Evolutionary conservation across 1,140 invertebrate species (phyloP), one percentile per base, ranked within the genome.

Genomic region (Caenorhabditis tropicalis): DNA sequence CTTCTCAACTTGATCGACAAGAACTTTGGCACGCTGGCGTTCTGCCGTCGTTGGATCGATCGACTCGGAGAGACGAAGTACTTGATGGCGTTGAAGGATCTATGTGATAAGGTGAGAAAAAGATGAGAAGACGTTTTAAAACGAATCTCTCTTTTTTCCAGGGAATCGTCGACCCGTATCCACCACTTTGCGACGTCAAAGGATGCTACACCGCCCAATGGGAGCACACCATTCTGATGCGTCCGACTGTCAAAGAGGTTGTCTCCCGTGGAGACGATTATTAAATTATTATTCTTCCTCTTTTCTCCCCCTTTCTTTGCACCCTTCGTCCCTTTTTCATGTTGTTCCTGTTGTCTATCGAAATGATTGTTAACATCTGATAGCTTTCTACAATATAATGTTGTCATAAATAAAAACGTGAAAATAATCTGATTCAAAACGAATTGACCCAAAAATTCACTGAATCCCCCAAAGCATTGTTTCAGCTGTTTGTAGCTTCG

Each of bases 201-300:
- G 98, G 98, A 83, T 97, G 95, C 91, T 99, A 99, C 92, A 99
- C 98, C 0, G 98, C 98, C 65, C 98, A 99, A 92, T 99, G 96
- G 92, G 98, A 99, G 92, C 98, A 99, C 92, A 99, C 98, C 0
- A 96, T 99, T 89, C 94, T 99, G 60, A 93, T 99, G 60, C 93
- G 98, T 89, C 98, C 98, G 16, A 98, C 97, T 0, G 99, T 97
- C 93, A 99, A 99, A 92, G 98, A 99, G 93, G 94, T 99, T 6
- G 94, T 99, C 29, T 98, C 96, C 16, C 94, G 97, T 83, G 98
- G 98, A 79, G 95, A 96, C 82, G 98, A 99, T 92, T 99, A 98
- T 92, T 99, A 80, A 89, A 79, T 39, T n/a, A 49, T 43, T 56
- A 2, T 19, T 56, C n/a, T 19, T 51, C n/a, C 15, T 12, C 24